Evolutionary conservation across 2,113 vertebrate genomes (phyloP), one percentile per base, ranked within the genome.

Genomic region (Periophthalmodon schlosseri): DNA sequence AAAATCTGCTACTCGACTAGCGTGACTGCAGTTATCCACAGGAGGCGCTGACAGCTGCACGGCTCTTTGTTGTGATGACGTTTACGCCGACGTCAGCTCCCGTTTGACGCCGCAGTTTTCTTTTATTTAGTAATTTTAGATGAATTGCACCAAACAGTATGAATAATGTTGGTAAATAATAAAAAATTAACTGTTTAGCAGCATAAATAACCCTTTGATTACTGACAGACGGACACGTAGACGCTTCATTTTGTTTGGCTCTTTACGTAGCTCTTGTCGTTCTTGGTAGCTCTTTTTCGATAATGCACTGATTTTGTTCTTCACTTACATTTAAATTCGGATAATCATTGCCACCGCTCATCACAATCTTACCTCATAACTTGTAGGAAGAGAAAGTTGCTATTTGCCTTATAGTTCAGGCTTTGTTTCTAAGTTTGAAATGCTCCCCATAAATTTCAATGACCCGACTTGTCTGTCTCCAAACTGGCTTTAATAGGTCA

Each of bases 401-500:
- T 4, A 4, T 78, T 76, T 57, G 56, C 39, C 52, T 2, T 20
- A 11, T 6, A 20, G 34, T 39, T 21, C 39, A 39, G 10, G 18
- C 15, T 34, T 39, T 39, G 9, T 33, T 64, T 64, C 15, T 10
- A 65, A 65, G 63, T 39, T 65, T 39, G 63, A 65, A 65, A 60
- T 80, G 14, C 21, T 34, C 71, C 34, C 20, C 56, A 33, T 67
- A 24, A 69, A 56, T 47, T 44, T 28, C 63, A 58, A 74, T 58
- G 0, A 54, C 33, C 46, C 2, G 1, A 33, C 44, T 18, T 58
- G 23, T 74, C 50, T 24, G 28, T 69, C 76, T 33, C 13, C 68
- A 78, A 85, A 72, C 65, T 16, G 46, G 60, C 73, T 77, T 80
- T 86, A 78, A 81, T 76, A 73, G 80, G 87, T 87, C 87, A 86